Evolutionary conservation across 2,888 invertebrate species (phyloP), one percentile per base, ranked within the genome.

Genomic region (Drosophila meridiana): DNA sequence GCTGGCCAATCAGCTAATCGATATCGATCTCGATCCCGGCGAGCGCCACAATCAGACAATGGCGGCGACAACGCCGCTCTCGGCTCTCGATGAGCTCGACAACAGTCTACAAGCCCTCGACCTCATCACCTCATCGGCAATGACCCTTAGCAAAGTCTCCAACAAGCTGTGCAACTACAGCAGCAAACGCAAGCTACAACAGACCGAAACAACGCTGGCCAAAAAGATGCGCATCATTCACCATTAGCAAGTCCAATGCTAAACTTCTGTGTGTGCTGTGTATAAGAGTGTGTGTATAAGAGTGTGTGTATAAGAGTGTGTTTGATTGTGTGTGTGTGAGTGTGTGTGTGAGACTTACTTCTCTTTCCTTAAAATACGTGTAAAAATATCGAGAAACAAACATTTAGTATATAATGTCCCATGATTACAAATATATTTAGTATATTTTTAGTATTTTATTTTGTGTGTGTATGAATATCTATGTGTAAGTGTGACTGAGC

Each of bases 1-100:
- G 76, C 67, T 87, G 78, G 89, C 87, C 75, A 87, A 89, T 71
- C 86, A 87, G 78, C 80, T 89, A 43, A 80, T 82, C 73, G 82
- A 87, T 34, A 73, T 87, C 59, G 89, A 82, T 13, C 62, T 64
- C 57, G 82, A 84, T 66, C 63, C 77, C 20, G 87, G 74, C 38
- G 74, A 69, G 55, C 68, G 70, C 1, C 42, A 71, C 53, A 82
- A 82, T 63, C 67, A 72, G 66, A 60, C 78, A 43, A n/a, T 53
- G 40, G 40, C 84, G 56, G 61, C 82, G 50, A 76, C 80, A 60
- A 72, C 82, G 45, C 59, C 86, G 38, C 72, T 83, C 6, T 86
- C 88, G 36, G 87, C 86, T n/a, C 78, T 86, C 36, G 88, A 88
- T 30, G 88, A 86, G 43, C 74, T 88, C 58, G 88, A 85, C 38